These are phyloP conservation scores for Drosophila longiperda DNA, from an alignment of 2,888 invertebrate genomes.

Conservation along the genomic window DNA sequence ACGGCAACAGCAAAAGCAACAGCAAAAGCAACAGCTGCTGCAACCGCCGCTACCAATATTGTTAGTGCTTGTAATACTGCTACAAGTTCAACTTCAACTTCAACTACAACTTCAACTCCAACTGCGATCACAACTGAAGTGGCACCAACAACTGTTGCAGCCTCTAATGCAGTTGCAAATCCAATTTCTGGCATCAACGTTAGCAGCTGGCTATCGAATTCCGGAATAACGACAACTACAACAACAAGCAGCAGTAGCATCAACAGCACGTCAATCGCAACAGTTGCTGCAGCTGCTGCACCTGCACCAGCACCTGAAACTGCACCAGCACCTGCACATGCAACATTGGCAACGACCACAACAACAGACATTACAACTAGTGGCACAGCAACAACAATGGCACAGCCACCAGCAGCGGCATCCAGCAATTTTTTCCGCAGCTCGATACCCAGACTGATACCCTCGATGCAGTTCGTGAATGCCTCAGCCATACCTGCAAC, in stretches of 20 bases:
- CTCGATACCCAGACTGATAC: conserved; percentile 74
- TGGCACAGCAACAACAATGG: background rate
- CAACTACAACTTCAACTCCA: background rate
- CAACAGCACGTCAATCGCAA: conserved; percentile 5
- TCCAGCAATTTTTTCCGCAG: conserved; percentile 64
- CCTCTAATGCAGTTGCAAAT: background rate
- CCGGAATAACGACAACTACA: conserved; percentile 19
- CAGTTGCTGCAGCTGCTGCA: background rate
- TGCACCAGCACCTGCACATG: background rate
- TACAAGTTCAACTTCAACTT: background rate
- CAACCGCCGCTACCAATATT: conserved; percentile 6
- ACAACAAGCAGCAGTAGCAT: conserved; percentile 10
- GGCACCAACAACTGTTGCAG: conserved; percentile 1
- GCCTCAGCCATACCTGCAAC: conserved; percentile 11
- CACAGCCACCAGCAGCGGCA: background rate
- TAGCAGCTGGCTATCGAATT: conserved; percentile 25
- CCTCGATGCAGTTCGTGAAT: conserved; percentile 57
- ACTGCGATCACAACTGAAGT: background rate
- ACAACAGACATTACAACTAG: background rate
- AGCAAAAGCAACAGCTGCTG: conserved; percentile 23
- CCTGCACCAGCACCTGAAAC: conserved; percentile 3
- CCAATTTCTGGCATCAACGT: conserved; percentile 10
- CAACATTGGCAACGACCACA: background rate
- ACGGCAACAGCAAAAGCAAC: conserved; percentile 16
- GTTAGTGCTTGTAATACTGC: conserved; percentile 1